Evolutionary conservation across 2,797 vertebrate species (phyloP), one percentile per base, ranked within the genome.

Genomic region (Ciconia nigra): DNA sequence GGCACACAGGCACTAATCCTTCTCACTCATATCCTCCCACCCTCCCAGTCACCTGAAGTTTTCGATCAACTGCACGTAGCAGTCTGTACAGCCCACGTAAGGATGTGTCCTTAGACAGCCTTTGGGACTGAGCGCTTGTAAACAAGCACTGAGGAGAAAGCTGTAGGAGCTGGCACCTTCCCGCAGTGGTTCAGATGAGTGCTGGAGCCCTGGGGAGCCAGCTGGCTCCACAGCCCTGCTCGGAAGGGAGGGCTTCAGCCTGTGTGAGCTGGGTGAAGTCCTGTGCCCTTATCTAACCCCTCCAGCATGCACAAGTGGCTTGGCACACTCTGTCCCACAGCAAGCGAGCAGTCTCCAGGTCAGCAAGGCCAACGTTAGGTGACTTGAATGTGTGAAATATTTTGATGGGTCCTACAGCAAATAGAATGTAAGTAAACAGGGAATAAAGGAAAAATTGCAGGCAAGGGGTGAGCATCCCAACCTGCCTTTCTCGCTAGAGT

Each of bases 181-280:
- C 54, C 0, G 0, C 0, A 2, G 14, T 0, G 4, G 49, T 5
- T 13, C 21, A 4, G 49, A 14, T 0, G 5, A n/a, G 29, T 15
- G 77, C 24, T 3, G 63, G 37, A 33, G 63, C 15, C 11, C 28
- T 10, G 1, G 54, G 46, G 24, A 52, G 44, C 3, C 2, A 31
- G 8, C 57, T 6, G 54, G 39, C 42, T 26, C 10, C 25, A 3
- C 11, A 7, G 4, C 73, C 7, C 22, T 5, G 58, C 54, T 42
- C 44, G 0, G 13, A 5, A 8, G 22, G 22, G 73, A 24, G 19
- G 25, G 33, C 54, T 41, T 3, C 22, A 5, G 80, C 46, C 22
- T 0, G 0, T 1, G 69, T 1, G 7, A 31, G 37, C 25, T 0
- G 1, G 22, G 13, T 7, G 3, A 13, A 8, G 3, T 4, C 1